phyloP scores from a whole-genome alignment of 2,113 vertebrate species.

The Aphyosemion australe region DNA sequence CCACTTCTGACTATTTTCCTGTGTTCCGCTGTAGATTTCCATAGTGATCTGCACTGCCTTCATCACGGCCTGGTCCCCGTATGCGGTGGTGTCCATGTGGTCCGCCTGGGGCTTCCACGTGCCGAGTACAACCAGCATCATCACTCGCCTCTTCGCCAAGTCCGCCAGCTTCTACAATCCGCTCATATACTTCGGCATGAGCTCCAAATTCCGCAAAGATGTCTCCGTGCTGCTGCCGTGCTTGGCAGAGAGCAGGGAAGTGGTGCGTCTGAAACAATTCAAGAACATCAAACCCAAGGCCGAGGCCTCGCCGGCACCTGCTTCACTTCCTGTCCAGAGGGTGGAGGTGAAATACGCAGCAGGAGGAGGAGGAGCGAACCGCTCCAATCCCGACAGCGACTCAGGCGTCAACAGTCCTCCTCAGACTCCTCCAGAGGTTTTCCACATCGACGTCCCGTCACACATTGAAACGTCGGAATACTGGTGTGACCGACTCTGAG shows the following conservation, averaged over 20 bases:
- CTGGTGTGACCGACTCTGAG: conserved; percentile 68
- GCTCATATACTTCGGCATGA: conserved; percentile 87
- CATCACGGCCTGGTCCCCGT: conserved; percentile 84
- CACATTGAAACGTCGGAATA: conserved; percentile 71
- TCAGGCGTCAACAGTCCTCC: conserved; percentile 75
- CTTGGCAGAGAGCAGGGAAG: conserved; percentile 70
- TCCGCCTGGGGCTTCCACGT: conserved; percentile 81
- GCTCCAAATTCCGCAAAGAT: conserved; percentile 84
- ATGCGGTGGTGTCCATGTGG: conserved; percentile 86
- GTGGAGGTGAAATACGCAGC: conserved; percentile 57
- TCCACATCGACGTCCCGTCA: conserved; percentile 57
- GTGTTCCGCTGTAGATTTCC: conserved; percentile 75
- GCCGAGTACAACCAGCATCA: conserved; percentile 82
- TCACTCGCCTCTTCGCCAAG: conserved; percentile 85
- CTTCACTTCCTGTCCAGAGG: conserved; percentile 44
- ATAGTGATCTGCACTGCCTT: conserved; percentile 85
- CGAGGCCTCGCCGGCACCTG: conserved; percentile 23
- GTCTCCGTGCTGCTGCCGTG: conserved; percentile 77
- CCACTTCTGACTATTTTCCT: conserved; percentile 47
- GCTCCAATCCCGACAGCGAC: conserved; percentile 61
- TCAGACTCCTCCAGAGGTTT: conserved; percentile 69
- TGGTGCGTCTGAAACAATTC: conserved; percentile 80
- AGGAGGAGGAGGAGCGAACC: conserved; percentile 16
- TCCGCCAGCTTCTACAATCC: conserved; percentile 87
- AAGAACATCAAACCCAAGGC: conserved; percentile 79